Base-by-base conservation (phyloP, 2,888 invertebrate species). In the Tetanocera ferruginea region DNA sequence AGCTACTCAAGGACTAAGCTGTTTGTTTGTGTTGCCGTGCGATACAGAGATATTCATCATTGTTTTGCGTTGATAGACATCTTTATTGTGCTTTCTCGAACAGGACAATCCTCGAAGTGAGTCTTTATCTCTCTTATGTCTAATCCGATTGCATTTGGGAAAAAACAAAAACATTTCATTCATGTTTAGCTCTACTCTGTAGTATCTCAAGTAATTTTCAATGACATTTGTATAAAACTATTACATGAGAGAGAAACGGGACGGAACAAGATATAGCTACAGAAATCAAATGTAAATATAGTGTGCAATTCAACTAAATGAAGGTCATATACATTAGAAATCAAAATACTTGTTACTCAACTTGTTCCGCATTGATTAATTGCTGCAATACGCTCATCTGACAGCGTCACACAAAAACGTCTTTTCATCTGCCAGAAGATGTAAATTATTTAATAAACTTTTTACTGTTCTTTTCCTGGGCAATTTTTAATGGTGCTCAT, bases 81-180 rank as follows among this genome's bases (percentile, higher is more conserved):
- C 52, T 66, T n/a, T 17, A 37, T 34, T 23, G 43, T 19, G 55
- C 25, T 14, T 19, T 37, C 37, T n/a, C n/a, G 14, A 23, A 11
- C 43, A 23, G 60, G 19, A 64, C 52, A 70, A 62, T 74, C 62
- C 37, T 37, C 8, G 31, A 51, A 43, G 51, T 51, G 62, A 64
- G 62, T 43, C 37, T 60, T 19, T 28, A 34, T 55, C 55, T 37
- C 6, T 43, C 43, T 43, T 43, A 43, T 11, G 1, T 34, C 8
- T 71, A 55, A 57, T 71, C 71, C 57, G 55, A 55, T 69, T 69
- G 51, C 69, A 69, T 51, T 51, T n/a, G 49, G 6, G 14, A 69
- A 43, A 43, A 2, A 43, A 11, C 11, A 57, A 57, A 11, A 55
- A 19, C 2, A 19, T n/a, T 23, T 14, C 49, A 51, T 69, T 69